Conservation (phyloP, 2,888 invertebrate genomes). For the Ceriagrion tenellum region DNA sequence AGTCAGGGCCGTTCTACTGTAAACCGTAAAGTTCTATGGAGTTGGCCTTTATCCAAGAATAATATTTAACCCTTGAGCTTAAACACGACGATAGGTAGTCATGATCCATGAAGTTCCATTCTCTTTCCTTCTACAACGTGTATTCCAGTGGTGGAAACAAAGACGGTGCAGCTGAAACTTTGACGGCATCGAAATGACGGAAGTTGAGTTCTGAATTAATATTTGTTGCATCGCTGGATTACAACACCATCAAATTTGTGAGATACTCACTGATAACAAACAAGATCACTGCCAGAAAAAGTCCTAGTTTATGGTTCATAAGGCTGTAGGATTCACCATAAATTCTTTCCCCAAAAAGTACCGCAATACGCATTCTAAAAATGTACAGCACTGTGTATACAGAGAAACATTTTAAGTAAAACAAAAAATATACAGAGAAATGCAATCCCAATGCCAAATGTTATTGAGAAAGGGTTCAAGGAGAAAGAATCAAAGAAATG, state of each 20-base stretch:
- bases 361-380: too few relatives aligned
- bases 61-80: slow-evolving; percentile 53
- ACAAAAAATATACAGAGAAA: too few relatives aligned
- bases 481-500: too few relatives aligned
- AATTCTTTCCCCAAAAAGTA: too few relatives aligned
- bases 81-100: slow-evolving; percentile 43
- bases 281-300: not conserved
- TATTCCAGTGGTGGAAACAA: not conserved
- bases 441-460: too few relatives aligned
- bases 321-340: too few relatives aligned
- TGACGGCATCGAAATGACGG: not conserved
- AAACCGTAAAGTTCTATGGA: slow-evolving; percentile 33
- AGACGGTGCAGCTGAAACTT: not conserved
- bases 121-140: not conserved
- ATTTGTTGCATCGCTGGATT: not conserved
- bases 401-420: too few relatives aligned
- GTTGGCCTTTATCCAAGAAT: slow-evolving; percentile 40
- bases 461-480: too few relatives aligned
- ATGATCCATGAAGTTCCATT: slow-evolving; percentile 49
- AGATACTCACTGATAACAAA: not conserved
- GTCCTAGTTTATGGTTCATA: not conserved
- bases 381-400: too few relatives aligned
- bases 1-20: slow-evolving; percentile 54
- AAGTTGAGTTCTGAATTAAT: not conserved
- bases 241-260: not conserved